phyloP scores from a whole-genome alignment of 2,113 vertebrate genomes.

The Corythaixoides concolor region DNA sequence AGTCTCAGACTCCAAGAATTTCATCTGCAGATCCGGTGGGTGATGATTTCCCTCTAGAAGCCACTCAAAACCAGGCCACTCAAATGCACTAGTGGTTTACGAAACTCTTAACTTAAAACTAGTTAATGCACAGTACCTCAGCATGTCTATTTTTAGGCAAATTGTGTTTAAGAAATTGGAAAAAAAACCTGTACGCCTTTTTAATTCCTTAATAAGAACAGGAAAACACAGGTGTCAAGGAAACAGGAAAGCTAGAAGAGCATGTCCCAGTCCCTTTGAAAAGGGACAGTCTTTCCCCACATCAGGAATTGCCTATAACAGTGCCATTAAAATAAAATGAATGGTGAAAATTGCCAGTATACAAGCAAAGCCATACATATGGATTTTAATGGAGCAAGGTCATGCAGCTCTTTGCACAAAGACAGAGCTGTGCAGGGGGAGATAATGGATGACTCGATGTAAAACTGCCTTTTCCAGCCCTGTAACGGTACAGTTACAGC shows the following conservation, averaged over 20 bases:
- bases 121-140: not conserved
- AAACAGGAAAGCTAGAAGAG: not conserved
- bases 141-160: not conserved
- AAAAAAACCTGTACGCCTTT: constrained; percentile 23
- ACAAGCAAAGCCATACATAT: not conserved
- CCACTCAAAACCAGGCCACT: not conserved
- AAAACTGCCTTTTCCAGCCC: not conserved
- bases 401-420: not conserved
- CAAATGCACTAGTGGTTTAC: not conserved
- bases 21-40: not conserved
- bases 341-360: not conserved
- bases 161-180: not conserved
- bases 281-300: not conserved
- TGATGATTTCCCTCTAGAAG: not conserved
- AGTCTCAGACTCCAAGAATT: not conserved
- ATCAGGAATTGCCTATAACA: not conserved
- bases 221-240: not conserved
- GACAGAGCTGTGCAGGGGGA: not conserved
- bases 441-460: not conserved
- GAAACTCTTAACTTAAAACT: not conserved
- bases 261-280: not conserved
- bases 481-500: not conserved
- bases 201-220: constrained; percentile 18
- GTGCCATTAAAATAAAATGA: not conserved
- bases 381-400: not conserved